Conservation (phyloP, 1,140 invertebrate species). For the Ganaspis sp. region DNA sequence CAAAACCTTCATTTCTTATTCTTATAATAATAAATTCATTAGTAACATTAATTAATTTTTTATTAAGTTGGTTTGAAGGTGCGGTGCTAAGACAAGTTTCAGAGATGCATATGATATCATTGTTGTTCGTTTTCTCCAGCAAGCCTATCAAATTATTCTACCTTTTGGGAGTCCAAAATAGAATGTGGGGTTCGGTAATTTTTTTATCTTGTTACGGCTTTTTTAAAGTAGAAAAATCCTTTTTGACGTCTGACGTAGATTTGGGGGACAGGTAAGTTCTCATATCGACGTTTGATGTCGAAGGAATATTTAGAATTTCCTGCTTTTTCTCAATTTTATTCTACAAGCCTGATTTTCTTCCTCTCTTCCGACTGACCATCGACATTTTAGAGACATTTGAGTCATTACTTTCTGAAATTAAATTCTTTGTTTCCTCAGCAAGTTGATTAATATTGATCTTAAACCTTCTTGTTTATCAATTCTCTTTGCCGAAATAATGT, state of each 20-base stretch:
- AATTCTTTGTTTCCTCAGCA: neutral
- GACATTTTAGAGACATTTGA: neutral
- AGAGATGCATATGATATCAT: neutral
- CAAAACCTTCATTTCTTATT: neutral
- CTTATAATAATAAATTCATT: neutral
- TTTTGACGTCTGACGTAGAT: neutral
- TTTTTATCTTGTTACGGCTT: neutral
- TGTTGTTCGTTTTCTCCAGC: neutral
- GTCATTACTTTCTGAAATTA: neutral
- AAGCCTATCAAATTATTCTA: neutral
- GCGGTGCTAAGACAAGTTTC: neutral
- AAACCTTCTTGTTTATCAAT: neutral
- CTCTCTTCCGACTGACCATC: neutral
- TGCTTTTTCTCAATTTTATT: neutral
- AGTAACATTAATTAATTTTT: neutral
- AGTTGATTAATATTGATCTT: neutral
- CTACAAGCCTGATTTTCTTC: neutral
- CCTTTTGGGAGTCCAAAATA: neutral
- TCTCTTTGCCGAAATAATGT: neutral
- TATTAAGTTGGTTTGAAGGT: neutral
- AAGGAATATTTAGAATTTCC: neutral
- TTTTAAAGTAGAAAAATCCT: neutral
- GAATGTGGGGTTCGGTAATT: neutral
- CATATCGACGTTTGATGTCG: neutral
- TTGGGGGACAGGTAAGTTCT: neutral